phyloP scores from a whole-genome alignment of 2,113 vertebrate species.

The Marmota monax region DNA sequence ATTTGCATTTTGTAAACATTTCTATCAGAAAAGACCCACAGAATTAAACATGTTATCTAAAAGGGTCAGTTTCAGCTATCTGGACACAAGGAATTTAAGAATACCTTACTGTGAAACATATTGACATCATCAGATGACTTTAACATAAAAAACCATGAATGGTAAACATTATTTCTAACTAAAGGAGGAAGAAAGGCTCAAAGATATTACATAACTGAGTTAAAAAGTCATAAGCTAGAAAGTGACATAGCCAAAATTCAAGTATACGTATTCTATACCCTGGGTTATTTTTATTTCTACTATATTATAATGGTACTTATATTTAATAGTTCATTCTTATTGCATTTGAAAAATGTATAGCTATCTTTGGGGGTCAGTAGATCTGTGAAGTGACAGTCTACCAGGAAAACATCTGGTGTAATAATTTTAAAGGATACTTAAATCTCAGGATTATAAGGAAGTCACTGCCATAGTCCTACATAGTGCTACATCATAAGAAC shows the following conservation, averaged over 20 bases:
- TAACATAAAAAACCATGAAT: conserved; percentile 4
- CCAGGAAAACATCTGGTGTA: not conserved
- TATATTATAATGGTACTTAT: not conserved
- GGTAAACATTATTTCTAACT: not conserved
- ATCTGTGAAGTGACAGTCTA: not conserved
- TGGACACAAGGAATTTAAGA: not conserved
- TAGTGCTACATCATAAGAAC: not conserved
- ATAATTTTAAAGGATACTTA: not conserved
- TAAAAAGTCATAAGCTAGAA: not conserved
- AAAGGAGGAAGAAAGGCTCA: not conserved
- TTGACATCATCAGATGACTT: not conserved
- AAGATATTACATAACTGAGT: not conserved
- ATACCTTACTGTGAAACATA: not conserved
- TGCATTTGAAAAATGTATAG: not conserved
- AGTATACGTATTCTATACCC: not conserved
- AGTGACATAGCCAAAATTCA: not conserved
- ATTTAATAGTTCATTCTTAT: not conserved
- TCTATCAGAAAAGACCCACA: not conserved
- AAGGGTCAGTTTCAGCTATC: not conserved
- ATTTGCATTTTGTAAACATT: conserved; percentile 59
- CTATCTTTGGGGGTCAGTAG: not conserved
- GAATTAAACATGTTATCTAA: not conserved
- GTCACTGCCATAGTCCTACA: not conserved
- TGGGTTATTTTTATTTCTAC: not conserved
- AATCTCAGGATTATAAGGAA: not conserved